These are phyloP conservation scores for Yponomeuta evonymella DNA, from an alignment of 2,888 invertebrate genomes.

Conservation along the genomic window DNA sequence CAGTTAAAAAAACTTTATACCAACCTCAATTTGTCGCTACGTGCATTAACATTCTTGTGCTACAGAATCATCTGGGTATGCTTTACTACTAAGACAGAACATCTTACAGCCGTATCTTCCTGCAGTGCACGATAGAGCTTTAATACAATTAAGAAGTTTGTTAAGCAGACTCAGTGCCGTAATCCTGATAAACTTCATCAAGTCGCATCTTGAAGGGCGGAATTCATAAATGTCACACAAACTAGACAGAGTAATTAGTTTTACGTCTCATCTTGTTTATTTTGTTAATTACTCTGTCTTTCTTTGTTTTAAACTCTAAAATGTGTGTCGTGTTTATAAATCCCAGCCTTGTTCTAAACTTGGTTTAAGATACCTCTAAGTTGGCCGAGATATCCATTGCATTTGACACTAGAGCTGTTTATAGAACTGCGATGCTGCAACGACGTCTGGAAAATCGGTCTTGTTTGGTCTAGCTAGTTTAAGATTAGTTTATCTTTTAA, in stretches of 20 bases:
- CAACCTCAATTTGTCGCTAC: too few relatives aligned
- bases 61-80: too few relatives aligned
- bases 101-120: not conserved
- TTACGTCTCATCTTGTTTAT: not conserved
- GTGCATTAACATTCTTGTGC: too few relatives aligned
- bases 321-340: not conserved
- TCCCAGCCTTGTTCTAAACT: not conserved
- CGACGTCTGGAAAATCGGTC: not conserved
- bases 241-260: not conserved
- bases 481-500: not conserved
- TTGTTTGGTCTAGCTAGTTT: not conserved
- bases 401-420: conserved; percentile 18
- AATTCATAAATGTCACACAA: not conserved
- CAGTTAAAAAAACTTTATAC: too few relatives aligned
- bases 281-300: too few relatives aligned
- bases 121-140: not conserved
- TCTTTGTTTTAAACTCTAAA: too few relatives aligned
- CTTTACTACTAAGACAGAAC: too few relatives aligned
- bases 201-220: not conserved
- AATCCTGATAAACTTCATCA: conserved; percentile 4
- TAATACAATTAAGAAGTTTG: conserved; percentile 14
- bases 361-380: not conserved
- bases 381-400: conserved; percentile 19
- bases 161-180: conserved; percentile 11
- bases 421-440: not conserved